phyloP scores from a whole-genome alignment of 2,888 invertebrate genomes.

The Antitype chi region DNA sequence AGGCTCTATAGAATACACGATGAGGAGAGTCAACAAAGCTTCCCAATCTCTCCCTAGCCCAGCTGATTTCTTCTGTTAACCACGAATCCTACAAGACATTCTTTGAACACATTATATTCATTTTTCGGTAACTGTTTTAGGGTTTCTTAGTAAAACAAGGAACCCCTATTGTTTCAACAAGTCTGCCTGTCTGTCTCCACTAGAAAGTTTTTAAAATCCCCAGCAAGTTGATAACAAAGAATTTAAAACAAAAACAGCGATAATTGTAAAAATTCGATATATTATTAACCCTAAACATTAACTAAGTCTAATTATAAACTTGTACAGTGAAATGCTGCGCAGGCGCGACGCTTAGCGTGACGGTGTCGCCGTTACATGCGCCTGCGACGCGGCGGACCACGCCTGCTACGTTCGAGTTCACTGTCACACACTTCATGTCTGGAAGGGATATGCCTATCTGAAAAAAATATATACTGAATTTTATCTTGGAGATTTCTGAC shows the following conservation, averaged over 20 bases:
- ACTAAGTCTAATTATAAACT: slow-evolving; percentile 65
- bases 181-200: no score
- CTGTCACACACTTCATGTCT: slow-evolving; percentile 73
- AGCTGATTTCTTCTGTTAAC: no score
- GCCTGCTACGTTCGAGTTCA: slow-evolving; percentile 65
- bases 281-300: not conserved
- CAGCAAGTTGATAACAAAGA: not conserved
- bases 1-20: no score
- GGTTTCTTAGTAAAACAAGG: no score
- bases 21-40: no score
- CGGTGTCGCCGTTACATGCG: slow-evolving; percentile 67
- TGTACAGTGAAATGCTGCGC: slow-evolving; percentile 68
- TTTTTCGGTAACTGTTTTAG: no score
- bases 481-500: not conserved
- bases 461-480: slow-evolving; percentile 26
- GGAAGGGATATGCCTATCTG: slow-evolving; percentile 70
- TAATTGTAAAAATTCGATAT: not conserved
- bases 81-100: no score
- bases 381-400: slow-evolving; percentile 69
- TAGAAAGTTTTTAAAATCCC: not conserved
- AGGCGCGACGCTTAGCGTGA: slow-evolving; percentile 69
- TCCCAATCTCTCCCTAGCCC: no score
- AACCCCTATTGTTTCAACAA: no score
- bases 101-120: no score
- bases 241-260: not conserved